Evolutionary conservation across 1,140 invertebrate species (phyloP).

Genomic region (Sipha flava): DNA sequence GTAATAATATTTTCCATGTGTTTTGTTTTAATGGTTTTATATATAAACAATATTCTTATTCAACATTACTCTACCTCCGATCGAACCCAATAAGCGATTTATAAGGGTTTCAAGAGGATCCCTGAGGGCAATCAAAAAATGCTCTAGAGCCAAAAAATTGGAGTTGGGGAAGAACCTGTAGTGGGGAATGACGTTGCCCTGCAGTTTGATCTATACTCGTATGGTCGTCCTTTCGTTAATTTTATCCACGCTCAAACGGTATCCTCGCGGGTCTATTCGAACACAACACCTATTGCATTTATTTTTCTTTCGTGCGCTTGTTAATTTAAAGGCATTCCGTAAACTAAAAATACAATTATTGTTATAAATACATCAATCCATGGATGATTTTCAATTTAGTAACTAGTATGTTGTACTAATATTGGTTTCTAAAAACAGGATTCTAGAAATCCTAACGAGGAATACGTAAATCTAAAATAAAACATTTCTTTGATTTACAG

Average conservation of each 20-base stretch:
- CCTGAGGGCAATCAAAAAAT: constrained; percentile 9
- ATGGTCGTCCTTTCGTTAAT: constrained; percentile 17
- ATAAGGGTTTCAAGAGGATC: constrained; percentile 10
- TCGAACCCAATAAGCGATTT: constrained; percentile 20
- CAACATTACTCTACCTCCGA: constrained; percentile 1
- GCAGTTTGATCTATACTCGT: constrained; percentile 28
- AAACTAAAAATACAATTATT: neutral
- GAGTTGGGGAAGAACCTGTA: neutral
- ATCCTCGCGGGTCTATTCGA: neutral
- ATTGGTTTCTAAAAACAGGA: no score
- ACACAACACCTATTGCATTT: neutral
- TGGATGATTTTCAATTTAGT: neutral
- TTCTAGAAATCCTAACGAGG: no score
- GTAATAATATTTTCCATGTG: neutral
- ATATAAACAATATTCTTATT: constrained; percentile 21
- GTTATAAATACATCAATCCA: neutral
- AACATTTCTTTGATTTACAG: no score
- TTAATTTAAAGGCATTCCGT: neutral
- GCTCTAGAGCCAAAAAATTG: constrained; percentile 1
- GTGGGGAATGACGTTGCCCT: neutral
- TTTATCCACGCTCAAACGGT: constrained; percentile 9
- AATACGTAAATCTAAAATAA: no score
- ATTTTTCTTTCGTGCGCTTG: neutral
- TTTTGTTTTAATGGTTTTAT: constrained; percentile 17
- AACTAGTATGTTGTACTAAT: no score